These are phyloP conservation scores for Cordilura impudica DNA, from an alignment of 2,888 invertebrate genomes.

Conservation along the genomic window DNA sequence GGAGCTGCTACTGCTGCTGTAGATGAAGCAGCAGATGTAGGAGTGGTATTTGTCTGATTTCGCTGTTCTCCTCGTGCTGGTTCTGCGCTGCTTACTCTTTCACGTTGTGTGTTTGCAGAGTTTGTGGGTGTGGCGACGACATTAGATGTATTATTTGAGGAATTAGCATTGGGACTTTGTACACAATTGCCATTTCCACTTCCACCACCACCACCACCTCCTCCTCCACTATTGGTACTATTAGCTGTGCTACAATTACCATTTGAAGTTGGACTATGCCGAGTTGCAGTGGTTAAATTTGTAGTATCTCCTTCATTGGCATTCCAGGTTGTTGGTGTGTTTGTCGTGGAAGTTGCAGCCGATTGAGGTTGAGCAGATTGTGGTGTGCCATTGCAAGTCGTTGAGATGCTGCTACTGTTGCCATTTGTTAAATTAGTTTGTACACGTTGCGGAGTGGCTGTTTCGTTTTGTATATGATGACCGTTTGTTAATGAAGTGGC, in stretches of 20 bases:
- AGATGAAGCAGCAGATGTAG: conserved; percentile 44
- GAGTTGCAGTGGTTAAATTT: conserved; percentile 16
- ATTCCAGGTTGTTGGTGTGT: conserved; percentile 50
- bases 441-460: conserved; percentile 63
- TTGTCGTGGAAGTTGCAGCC: conserved; percentile 51
- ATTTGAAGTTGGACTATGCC: conserved; percentile 64
- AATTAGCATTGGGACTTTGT: conserved; percentile 65
- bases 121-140: conserved; percentile 43
- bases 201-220: background rate
- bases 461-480: conserved; percentile 43
- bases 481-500: conserved; percentile 65
- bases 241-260: conserved; percentile 55
- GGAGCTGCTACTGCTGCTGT: conserved; percentile 42
- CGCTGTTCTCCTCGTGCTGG: conserved; percentile 57
- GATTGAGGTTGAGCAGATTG: conserved; percentile 70
- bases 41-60: conserved; percentile 6
- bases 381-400: conserved; percentile 63
- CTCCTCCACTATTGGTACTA: background rate
- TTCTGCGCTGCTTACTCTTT: conserved; percentile 50
- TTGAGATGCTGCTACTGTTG: conserved; percentile 63
- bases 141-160: conserved; percentile 40
- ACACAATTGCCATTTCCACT: conserved; percentile 24
- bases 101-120: conserved; percentile 57
- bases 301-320: conserved; percentile 56
- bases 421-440: conserved; percentile 69